Evolutionary conservation across 2,797 vertebrate species (phyloP).

Genomic region (Xenentodon cancila): DNA sequence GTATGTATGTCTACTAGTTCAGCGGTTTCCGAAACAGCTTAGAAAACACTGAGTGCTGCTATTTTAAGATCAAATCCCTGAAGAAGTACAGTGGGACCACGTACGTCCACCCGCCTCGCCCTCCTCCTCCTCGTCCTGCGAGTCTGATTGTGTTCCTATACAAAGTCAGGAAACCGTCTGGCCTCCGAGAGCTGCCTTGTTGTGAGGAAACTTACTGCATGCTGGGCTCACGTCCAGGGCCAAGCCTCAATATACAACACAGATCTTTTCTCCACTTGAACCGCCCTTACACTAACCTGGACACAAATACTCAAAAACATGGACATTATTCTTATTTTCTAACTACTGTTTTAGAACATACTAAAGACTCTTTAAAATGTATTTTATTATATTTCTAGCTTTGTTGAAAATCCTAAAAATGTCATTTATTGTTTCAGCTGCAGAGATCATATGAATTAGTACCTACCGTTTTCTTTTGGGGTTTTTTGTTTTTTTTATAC

Average conservation of each 20-base stretch:
- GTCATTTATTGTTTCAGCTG: no score
- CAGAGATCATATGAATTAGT: no score
- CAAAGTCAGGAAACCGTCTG: slow-evolving; percentile 85
- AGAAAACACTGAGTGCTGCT: slow-evolving; percentile 55
- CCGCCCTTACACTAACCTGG: slow-evolving; percentile 18
- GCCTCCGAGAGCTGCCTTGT: slow-evolving; percentile 70
- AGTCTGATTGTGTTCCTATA: slow-evolving; percentile 80
- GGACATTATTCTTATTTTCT: not conserved
- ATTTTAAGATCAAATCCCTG: slow-evolving; percentile 74
- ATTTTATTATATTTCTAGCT: no score
- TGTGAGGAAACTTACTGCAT: slow-evolving; percentile 71
- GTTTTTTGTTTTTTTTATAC: no score
- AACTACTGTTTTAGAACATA: no score
- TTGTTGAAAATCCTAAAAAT: no score
- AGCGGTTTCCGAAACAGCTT: slow-evolving; percentile 37
- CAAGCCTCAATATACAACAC: slow-evolving; percentile 23
- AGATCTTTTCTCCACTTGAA: slow-evolving; percentile 15
- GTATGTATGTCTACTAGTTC: slow-evolving; percentile 6
- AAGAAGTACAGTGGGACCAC: slow-evolving; percentile 53
- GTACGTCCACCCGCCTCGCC: slow-evolving; percentile 23
- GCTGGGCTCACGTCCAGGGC: slow-evolving; percentile 67
- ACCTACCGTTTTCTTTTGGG: no score
- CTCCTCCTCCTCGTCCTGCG: slow-evolving; percentile 33
- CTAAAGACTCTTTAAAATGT: no score
- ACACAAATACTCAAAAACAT: slow-evolving; percentile 13